Percentiles rank a stretch among this genome's conserved stretches.
phyloP scores from a whole-genome alignment of 1,140 invertebrate genomes.

The Zophobas atratus region DNA sequence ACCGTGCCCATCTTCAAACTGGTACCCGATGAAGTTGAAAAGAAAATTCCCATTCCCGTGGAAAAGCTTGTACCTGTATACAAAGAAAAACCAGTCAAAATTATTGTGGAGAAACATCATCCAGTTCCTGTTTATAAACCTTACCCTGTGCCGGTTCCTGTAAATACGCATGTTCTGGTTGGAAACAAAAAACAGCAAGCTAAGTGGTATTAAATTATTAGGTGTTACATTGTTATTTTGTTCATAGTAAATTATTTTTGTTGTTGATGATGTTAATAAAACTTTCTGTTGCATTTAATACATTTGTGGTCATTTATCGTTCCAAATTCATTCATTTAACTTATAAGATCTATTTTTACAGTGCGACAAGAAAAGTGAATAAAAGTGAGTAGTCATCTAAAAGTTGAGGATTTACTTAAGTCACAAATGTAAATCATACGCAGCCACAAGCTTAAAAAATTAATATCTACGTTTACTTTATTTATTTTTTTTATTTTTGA shows the following conservation, averaged over 20 bases:
- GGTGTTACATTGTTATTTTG: background rate
- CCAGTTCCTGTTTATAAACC: conserved; percentile 81
- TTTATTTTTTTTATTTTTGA: no score
- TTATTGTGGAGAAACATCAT: conserved; percentile 84
- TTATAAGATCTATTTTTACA: no score
- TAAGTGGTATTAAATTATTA: conserved; percentile 15
- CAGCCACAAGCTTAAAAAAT: no score
- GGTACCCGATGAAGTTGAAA: conserved; percentile 76
- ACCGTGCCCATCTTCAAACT: conserved; percentile 82
- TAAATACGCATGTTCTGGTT: conserved; percentile 81
- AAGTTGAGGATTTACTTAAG: no score
- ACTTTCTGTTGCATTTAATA: background rate
- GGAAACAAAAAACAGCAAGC: background rate
- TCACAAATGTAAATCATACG: no score
- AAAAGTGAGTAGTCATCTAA: no score
- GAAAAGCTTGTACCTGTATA: conserved; percentile 83
- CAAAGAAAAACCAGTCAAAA: conserved; percentile 82
- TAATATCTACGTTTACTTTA: no score
- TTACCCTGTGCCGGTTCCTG: conserved; percentile 84
- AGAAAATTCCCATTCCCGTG: conserved; percentile 81
- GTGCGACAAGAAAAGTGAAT: no score
- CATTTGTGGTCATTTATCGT: no score
- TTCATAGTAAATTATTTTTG: conserved; percentile 2
- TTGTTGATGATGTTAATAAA: conserved; percentile 12
- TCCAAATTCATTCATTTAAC: background rate